Percentiles rank a stretch among this genome's conserved stretches.
phyloP scores from a whole-genome alignment of 2,888 invertebrate genomes.

The Chloromyia formosa region DNA sequence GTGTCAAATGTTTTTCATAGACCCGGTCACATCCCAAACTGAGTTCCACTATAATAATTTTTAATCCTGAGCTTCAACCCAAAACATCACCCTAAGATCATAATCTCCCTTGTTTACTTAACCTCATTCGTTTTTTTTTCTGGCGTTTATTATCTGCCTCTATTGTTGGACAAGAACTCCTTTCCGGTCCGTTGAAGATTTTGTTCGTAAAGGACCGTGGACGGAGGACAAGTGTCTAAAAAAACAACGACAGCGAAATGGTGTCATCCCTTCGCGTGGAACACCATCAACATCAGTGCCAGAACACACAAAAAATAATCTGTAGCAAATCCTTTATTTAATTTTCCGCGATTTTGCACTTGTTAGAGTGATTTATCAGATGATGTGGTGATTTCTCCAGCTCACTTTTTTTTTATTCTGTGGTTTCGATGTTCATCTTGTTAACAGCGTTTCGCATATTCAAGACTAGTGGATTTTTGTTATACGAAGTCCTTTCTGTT shows the following conservation, averaged over 20 bases:
- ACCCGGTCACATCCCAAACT: background rate
- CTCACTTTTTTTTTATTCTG: slow-evolving; percentile 3
- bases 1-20: no score
- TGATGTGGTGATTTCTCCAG: slow-evolving; percentile 32
- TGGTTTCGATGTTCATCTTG: slow-evolving; percentile 16
- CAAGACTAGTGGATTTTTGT: background rate
- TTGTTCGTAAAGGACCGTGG: background rate
- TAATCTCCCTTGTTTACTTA: slow-evolving; percentile 32
- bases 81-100: slow-evolving; percentile 29
- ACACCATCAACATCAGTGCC: slow-evolving; percentile 38
- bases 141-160: background rate
- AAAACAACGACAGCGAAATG: slow-evolving; percentile 25
- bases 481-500: no score
- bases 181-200: slow-evolving; percentile 24
- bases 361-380: slow-evolving; percentile 54
- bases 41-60: slow-evolving; percentile 22
- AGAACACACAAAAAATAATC: slow-evolving; percentile 57
- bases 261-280: slow-evolving; percentile 26
- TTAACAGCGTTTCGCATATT: background rate
- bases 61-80: slow-evolving; percentile 7
- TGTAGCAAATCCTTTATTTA: slow-evolving; percentile 64
- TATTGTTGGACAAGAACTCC: slow-evolving; percentile 28
- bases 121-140: slow-evolving; percentile 29
- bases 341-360: slow-evolving; percentile 63
- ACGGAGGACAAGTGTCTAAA: slow-evolving; percentile 21